phyloP scores from a whole-genome alignment of 2,113 vertebrate species.

The Cyprinodon variegatus region DNA sequence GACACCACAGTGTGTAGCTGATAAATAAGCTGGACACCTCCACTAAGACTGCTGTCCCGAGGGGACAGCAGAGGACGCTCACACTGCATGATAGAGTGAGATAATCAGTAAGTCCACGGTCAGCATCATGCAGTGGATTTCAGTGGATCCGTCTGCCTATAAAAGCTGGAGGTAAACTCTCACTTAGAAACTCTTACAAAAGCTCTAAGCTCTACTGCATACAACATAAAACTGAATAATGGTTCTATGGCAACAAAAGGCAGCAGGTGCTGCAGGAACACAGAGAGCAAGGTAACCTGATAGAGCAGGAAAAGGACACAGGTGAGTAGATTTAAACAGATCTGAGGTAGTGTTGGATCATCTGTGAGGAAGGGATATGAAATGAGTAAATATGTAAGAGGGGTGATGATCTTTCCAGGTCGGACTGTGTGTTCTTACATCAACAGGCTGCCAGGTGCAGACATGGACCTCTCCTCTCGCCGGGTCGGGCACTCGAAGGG shows the following conservation, averaged over 20 bases:
- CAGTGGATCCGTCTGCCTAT: conserved; percentile 17
- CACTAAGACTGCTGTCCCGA: conserved; percentile 13
- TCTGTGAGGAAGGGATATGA: neutral
- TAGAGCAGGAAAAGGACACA: conserved; percentile 42
- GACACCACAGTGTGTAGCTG: conserved; percentile 16
- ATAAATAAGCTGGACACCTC: conserved; percentile 5
- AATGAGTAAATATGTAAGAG: neutral
- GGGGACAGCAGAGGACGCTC: neutral
- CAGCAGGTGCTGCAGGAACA: conserved; percentile 55
- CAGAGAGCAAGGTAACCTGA: conserved; percentile 53
- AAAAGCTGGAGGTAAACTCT: conserved; percentile 40
- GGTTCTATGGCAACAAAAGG: conserved; percentile 73
- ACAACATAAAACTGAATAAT: conserved; percentile 63
- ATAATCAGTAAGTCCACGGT: conserved; percentile 30
- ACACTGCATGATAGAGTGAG: neutral
- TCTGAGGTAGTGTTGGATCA: neutral
- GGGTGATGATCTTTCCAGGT: neutral
- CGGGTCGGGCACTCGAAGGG: conserved; percentile 90
- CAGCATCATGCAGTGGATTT: conserved; percentile 17
- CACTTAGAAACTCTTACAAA: conserved; percentile 46
- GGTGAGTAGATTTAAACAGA: conserved; percentile 24
- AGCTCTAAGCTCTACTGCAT: conserved; percentile 50
- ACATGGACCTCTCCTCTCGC: conserved; percentile 93
- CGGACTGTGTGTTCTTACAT: conserved; percentile 81
- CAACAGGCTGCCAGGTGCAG: conserved; percentile 90